These are phyloP conservation scores for Psittacus erithacus DNA, from an alignment of 2,113 vertebrate genomes.

Conservation along the genomic window DNA sequence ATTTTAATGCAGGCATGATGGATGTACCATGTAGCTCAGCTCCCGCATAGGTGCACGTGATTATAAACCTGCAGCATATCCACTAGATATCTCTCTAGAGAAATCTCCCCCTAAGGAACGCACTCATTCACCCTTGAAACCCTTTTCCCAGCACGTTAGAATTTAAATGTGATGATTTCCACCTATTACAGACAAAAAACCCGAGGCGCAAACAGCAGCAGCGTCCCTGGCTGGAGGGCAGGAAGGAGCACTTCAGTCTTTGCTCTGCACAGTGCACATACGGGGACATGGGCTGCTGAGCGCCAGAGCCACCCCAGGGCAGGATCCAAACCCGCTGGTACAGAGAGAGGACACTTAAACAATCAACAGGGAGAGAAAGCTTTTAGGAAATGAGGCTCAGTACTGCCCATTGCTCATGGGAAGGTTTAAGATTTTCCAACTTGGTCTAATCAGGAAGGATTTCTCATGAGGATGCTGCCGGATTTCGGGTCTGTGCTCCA, in stretches of 20 bases:
- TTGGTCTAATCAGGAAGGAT: not conserved
- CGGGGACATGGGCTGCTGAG: rapidly evolving
- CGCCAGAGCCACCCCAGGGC: not conserved
- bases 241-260: not conserved
- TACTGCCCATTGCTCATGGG: rapidly evolving
- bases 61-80: not conserved
- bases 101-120: not conserved
- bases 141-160: not conserved
- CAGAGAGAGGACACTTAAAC: not conserved
- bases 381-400: not conserved
- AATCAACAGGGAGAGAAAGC: not conserved
- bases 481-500: not conserved
- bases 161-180: not conserved
- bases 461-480: not conserved
- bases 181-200: not conserved
- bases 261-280: rapidly evolving
- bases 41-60: not conserved
- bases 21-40: not conserved
- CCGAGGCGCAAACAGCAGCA: not conserved
- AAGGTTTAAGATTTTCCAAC: not conserved
- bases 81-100: not conserved
- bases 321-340: not conserved
- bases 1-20: rapidly evolving
- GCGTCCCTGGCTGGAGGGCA: not conserved
- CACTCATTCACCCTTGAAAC: not conserved